These are phyloP conservation scores for Pseudomyrmex cubaensis DNA, from an alignment of 1,140 invertebrate species.

Conservation along the genomic window DNA sequence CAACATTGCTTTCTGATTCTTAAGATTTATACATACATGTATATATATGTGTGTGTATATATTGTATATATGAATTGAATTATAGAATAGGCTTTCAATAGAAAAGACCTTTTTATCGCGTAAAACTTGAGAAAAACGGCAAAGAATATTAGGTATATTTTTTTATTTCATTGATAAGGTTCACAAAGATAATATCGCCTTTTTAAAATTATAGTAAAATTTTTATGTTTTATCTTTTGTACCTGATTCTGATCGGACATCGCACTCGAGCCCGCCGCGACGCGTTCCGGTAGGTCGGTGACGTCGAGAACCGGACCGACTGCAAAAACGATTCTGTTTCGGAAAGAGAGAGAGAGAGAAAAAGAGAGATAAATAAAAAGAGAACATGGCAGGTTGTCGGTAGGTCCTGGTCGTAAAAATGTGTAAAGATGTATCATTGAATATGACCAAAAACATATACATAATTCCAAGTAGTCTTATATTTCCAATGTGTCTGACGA, in stretches of 20 bases:
- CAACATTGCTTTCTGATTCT: background rate
- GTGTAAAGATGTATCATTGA: conserved; percentile 21
- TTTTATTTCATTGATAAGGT: background rate
- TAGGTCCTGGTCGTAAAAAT: conserved; percentile 31
- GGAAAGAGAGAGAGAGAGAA: conserved; percentile 26
- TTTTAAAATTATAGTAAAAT: background rate
- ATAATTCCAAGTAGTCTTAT: background rate
- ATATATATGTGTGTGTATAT: background rate
- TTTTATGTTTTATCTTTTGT: conserved; percentile 56
- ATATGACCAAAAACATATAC: conserved; percentile 36
- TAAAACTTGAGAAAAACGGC: background rate
- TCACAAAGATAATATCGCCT: background rate
- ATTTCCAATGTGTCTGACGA: background rate
- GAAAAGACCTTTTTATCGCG: too few species aligned
- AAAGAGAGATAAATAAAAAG: conserved; percentile 2
- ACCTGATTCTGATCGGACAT: conserved; percentile 67
- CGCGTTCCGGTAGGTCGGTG: conserved; percentile 73
- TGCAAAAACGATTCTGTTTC: conserved; percentile 71
- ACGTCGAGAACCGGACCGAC: conserved; percentile 68
- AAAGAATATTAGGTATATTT: background rate
- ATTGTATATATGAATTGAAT: too few species aligned
- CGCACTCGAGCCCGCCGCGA: conserved; percentile 61
- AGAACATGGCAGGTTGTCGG: conserved; percentile 24
- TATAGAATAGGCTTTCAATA: too few species aligned
- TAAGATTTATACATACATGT: background rate